Conservation (phyloP, 2,888 invertebrate genomes). For the Tetrapedia diversipes region DNA sequence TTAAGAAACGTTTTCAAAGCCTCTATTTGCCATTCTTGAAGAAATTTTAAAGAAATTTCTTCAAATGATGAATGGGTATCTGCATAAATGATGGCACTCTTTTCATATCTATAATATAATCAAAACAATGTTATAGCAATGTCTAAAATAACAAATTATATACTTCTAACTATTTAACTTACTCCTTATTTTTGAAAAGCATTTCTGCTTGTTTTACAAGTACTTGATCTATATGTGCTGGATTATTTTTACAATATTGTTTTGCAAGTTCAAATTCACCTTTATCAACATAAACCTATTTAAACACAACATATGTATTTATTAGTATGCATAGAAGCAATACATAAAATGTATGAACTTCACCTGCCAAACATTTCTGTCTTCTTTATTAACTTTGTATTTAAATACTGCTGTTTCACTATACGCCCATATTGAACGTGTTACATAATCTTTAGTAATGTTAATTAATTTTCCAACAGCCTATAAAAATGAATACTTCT, state of each 20-base stretch:
- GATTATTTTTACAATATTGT: slow-evolving; percentile 91
- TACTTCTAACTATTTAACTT: slow-evolving; percentile 69
- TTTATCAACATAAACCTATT: slow-evolving; percentile 90
- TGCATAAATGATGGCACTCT: slow-evolving; percentile 94
- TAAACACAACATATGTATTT: slow-evolving; percentile 17
- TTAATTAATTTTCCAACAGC: slow-evolving; percentile 91
- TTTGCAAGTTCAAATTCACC: slow-evolving; percentile 94
- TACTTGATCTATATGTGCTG: slow-evolving; percentile 91
- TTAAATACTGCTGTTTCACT: slow-evolving; percentile 93
- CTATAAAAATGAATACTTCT: slow-evolving; percentile 71
- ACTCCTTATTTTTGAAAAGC: slow-evolving; percentile 90
- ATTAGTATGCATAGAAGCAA: slow-evolving; percentile 68
- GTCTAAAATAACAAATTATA: background rate
- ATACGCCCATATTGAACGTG: slow-evolving; percentile 92
- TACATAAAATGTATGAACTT: slow-evolving; percentile 68
- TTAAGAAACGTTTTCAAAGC: slow-evolving; percentile 95
- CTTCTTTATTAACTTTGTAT: slow-evolving; percentile 93
- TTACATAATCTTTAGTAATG: slow-evolving; percentile 91
- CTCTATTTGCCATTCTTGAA: slow-evolving; percentile 91
- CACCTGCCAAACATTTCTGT: slow-evolving; percentile 92
- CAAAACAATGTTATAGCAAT: background rate
- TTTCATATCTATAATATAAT: slow-evolving; percentile 85
- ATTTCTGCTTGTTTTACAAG: slow-evolving; percentile 94
- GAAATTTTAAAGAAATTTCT: slow-evolving; percentile 95
- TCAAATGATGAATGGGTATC: slow-evolving; percentile 97